These are phyloP conservation scores for Tenthredo livida DNA, from an alignment of 2,888 invertebrate genomes.

Conservation along the genomic window DNA sequence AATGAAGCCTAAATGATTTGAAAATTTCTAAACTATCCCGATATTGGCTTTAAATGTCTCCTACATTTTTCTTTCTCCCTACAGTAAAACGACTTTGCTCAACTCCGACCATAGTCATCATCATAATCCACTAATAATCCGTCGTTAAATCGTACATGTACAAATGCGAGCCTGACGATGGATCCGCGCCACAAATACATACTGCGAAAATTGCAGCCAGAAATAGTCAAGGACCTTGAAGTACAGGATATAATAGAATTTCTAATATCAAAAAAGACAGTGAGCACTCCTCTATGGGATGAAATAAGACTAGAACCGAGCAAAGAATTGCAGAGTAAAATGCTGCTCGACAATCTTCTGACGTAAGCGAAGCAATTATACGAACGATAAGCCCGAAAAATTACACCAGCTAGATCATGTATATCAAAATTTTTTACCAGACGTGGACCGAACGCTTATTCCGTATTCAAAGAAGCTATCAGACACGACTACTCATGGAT, in stretches of 20 bases:
- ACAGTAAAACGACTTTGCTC: background rate
- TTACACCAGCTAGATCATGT: background rate
- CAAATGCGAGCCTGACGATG: background rate
- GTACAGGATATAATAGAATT: background rate
- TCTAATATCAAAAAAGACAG: background rate
- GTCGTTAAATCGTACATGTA: background rate
- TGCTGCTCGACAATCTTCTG: background rate
- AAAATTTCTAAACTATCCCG: no score
- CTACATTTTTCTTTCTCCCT: background rate
- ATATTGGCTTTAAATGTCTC: no score
- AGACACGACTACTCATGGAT: conserved; percentile 82
- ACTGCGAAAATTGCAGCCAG: conserved; percentile 24
- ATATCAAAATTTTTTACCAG: conserved; percentile 57
- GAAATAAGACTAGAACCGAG: background rate
- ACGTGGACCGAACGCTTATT: conserved; percentile 77
- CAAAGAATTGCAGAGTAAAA: background rate
- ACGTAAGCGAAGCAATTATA: background rate
- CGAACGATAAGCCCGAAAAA: background rate
- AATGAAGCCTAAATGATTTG: no score
- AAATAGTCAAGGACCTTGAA: conserved; percentile 13
- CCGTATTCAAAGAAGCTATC: conserved; percentile 80
- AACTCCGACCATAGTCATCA: background rate
- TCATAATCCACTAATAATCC: background rate
- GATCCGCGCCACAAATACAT: background rate
- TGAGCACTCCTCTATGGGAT: background rate